A percentile compares a stretch with the other conserved stretches of the same genome.
Evolutionary conservation across 2,797 vertebrate species (phyloP).

Genomic region (Falco cherrug): DNA sequence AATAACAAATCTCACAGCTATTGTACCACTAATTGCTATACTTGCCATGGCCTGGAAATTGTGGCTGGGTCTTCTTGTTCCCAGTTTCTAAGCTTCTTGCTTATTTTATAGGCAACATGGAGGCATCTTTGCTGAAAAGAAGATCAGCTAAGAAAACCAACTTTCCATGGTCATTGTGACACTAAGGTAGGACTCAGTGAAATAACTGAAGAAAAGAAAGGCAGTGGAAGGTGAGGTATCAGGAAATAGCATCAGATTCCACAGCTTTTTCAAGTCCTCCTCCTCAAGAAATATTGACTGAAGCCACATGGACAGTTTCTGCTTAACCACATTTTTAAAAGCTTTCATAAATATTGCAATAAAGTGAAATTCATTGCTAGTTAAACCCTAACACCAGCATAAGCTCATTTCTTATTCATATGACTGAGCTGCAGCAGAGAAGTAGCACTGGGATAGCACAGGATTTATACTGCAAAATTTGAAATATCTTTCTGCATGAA

Average conservation of each 20-base stretch:
- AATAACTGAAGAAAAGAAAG: neutral
- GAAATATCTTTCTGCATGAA: conserved; percentile 67
- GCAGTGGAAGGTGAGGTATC: neutral
- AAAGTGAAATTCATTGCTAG: conserved; percentile 74
- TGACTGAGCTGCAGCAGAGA: conserved; percentile 48
- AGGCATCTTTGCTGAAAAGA: neutral
- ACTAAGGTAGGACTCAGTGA: neutral
- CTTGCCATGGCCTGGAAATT: conserved; percentile 68
- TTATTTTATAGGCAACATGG: conserved; percentile 1
- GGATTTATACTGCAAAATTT: conserved; percentile 67
- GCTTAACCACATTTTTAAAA: conserved; percentile 68
- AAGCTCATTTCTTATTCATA: conserved; percentile 72
- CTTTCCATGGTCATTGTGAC: neutral
- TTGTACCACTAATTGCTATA: conserved; percentile 82
- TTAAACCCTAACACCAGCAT: conserved; percentile 65
- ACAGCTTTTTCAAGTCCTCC: conserved; percentile 5
- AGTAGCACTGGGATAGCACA: conserved; percentile 3
- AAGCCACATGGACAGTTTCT: conserved; percentile 47
- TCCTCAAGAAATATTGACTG: conserved; percentile 66
- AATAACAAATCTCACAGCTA: conserved; percentile 83
- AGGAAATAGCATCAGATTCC: neutral
- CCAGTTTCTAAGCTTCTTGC: neutral
- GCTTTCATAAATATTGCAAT: conserved; percentile 76
- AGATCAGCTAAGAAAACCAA: neutral
- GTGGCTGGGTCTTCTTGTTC: conserved; percentile 49